Conservation (phyloP, 1,140 invertebrate genomes). For the Macrobrachium nipponense region DNA sequence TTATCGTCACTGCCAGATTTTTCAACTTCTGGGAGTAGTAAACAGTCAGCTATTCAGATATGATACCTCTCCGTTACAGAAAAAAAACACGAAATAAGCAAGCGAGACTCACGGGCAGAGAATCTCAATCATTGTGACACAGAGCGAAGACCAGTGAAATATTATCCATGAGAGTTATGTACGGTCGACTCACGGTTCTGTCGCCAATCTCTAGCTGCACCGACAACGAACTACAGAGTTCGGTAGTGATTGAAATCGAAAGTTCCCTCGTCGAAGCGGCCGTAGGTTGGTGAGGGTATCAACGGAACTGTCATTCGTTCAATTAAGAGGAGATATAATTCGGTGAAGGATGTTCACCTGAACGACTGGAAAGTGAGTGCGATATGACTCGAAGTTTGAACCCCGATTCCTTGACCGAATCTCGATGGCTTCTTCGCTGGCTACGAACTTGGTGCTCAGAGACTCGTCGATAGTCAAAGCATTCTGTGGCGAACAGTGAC, state of each 20-base stretch:
- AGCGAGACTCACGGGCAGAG: not conserved
- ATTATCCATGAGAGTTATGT: not conserved
- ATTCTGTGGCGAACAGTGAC: not conserved
- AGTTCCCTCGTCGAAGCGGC: not conserved
- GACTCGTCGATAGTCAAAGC: too few relatives aligned
- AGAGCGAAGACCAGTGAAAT: not conserved
- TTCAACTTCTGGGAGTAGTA: too few relatives aligned
- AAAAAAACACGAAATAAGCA: not conserved
- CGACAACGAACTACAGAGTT: slow-evolving; percentile 9
- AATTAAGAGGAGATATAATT: too few relatives aligned
- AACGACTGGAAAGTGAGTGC: not conserved
- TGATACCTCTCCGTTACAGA: too few relatives aligned
- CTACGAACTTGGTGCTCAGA: too few relatives aligned
- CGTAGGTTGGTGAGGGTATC: too few relatives aligned
- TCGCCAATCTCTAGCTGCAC: slow-evolving; percentile 23
- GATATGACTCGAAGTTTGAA: not conserved
- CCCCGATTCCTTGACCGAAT: too few relatives aligned
- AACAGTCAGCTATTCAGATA: too few relatives aligned
- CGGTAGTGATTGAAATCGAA: slow-evolving; percentile 32
- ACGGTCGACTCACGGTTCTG: slow-evolving; percentile 10
- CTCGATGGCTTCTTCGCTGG: too few relatives aligned
- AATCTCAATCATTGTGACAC: not conserved
- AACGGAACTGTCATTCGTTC: too few relatives aligned
- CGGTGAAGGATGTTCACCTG: too few relatives aligned
- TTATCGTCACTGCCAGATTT: not conserved